Base-by-base conservation (phyloP, 2,113 vertebrate species). In the Hypomesus transpacificus region DNA sequence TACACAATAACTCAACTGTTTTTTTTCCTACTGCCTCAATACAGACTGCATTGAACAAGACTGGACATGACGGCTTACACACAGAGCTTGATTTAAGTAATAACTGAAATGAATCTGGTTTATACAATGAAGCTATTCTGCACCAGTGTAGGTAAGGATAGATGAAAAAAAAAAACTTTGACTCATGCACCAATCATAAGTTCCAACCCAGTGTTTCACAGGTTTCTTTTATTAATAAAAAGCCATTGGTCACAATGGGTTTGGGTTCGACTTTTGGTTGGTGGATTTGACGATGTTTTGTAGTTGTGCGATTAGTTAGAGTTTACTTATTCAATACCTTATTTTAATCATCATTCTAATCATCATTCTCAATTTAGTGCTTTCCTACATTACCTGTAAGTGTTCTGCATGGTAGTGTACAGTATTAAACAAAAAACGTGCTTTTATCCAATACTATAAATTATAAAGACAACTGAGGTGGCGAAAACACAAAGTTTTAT, bases 1-100 rank as follows among this genome's bases (percentile, higher is more conserved):
- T 68, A 24, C 80, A 71, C 69, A 82, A 85, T 87, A 87, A 88
- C 82, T 69, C 79, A 69, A 84, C 71, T 89, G 82, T 87, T 86
- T 87, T 85, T 83, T 80, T 83, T 82, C 82, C 79, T 85, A 83
- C 82, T 86, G 86, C 86, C 77, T 69, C 82, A 31, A 87, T 83
- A 77, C 85, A 87, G 88, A 87, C 74, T 69, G 82, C 83, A 87
- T 81, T 86, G 88, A 89, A 86, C 75, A 70, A n/a, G 84, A 81
- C 86, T 78, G 87, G 84, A 78, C 82, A 80, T 80, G 85, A 86
- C 80, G 78, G 70, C 79, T 84, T 79, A 73, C 81, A 80, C 78
- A 82, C 74, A 86, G 75, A 81, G 73, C 69, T 73, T 81, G 74
- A 82, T 79, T 81, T 82, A 79, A 73, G 66, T 77, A 80, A 70